Evolutionary conservation across 1,140 invertebrate species (phyloP), one percentile per base, ranked within the genome.

Genomic region (Hermetia illucens): DNA sequence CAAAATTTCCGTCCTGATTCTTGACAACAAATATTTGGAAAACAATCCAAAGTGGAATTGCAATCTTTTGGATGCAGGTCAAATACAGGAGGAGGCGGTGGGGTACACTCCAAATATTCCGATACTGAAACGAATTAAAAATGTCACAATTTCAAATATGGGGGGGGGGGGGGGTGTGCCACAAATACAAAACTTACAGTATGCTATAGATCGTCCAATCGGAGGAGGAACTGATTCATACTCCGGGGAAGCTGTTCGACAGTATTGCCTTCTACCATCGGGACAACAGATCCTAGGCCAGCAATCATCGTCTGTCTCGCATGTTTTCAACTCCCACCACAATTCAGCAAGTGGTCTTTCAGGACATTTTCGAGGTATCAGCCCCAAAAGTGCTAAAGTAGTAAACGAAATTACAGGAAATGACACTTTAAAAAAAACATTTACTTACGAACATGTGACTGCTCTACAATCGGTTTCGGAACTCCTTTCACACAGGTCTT

Each of bases 21-120:
- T 47, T 79, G 77, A 36, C 79, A 82, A 52, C 78, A 82, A 24
- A 82, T 61, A 55, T 79, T 80, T 2, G 79, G 79, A 50, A 80
- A 78, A 55, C 79, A 82, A 53, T 80, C 77, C 6, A 79, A 57
- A 10, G 70, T 72, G 3, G 68, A 72, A 38, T 69, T 70, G 49
- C 79, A 82, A 9, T 65, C 53, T 46, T 74, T 69, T 3, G 77
- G 73, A 52, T 79, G 77, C 22, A 76, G 45, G 53, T 81, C 76
- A 31, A 75, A 64, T 25, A 69, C 50, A 19, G 66, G 58, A 20
- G 71, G 68, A 3, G 77, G 77, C 3, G 77, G 70, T n/a, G 72
- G 56, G 5, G 77, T 77, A 51, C 78, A 81, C 49, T 80, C 77
- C 37, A 81, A 59, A 43, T 79, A 81, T 29, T 71, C 68, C 25